Conservation (phyloP, 1,140 invertebrate genomes). For the Dufourea novaeangliae region DNA sequence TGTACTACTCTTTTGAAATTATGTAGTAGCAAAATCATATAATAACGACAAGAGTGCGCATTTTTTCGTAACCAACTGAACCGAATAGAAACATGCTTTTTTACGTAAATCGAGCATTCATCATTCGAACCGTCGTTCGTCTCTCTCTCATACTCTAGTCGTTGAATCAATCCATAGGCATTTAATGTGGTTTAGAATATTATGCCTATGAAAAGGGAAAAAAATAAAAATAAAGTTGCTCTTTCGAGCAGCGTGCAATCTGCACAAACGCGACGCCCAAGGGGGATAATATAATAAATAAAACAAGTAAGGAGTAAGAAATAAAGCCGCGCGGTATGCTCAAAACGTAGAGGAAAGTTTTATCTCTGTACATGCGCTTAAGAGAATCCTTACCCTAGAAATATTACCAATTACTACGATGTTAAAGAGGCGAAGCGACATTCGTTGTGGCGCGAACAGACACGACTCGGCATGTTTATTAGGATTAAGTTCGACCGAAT, state of each 20-base stretch:
- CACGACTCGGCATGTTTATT: conserved; percentile 42
- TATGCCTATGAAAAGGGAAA: conserved; percentile 34
- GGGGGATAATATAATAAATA: conserved; percentile 29
- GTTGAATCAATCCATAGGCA: conserved; percentile 55
- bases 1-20: too few relatives aligned
- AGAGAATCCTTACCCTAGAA: conserved; percentile 60
- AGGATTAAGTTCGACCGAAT: conserved; percentile 32
- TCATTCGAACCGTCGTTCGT: neutral
- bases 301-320: conserved; percentile 30
- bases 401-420: conserved; percentile 55
- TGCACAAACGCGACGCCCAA: neutral
- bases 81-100: neutral
- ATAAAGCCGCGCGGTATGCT: conserved; percentile 76
- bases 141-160: conserved; percentile 46
- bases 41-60: too few relatives aligned
- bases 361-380: conserved; percentile 62
- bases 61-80: neutral
- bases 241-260: neutral
- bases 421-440: conserved; percentile 1
- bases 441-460: conserved; percentile 40
- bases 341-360: conserved; percentile 73
- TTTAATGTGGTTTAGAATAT: conserved; percentile 56
- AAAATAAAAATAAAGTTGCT: conserved; percentile 10
- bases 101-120: neutral
- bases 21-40: neutral